Conservation (phyloP, 1,140 invertebrate species). For the Nylanderia fulva region DNA sequence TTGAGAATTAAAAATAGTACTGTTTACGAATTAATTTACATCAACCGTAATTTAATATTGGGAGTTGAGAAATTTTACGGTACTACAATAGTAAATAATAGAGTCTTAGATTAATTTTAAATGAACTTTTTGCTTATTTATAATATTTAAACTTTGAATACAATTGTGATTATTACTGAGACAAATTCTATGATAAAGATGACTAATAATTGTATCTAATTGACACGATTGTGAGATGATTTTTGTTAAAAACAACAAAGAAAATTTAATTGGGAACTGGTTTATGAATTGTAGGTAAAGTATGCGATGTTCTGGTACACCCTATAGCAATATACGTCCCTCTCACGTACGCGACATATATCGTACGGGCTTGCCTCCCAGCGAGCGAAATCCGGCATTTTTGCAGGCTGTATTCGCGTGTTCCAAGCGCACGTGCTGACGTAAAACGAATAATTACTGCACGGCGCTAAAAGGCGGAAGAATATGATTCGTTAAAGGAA, state of each 20-base stretch:
- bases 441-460: slow-evolving; percentile 53
- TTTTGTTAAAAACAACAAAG: not conserved
- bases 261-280: not conserved
- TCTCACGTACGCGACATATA: slow-evolving; percentile 29
- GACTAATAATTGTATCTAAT: too few relatives aligned
- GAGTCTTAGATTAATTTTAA: not conserved
- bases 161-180: not conserved
- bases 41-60: not conserved
- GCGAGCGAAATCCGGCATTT: slow-evolving; percentile 42
- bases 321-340: slow-evolving; percentile 24
- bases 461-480: slow-evolving; percentile 43
- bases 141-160: not conserved
- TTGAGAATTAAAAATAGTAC: not conserved
- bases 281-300: not conserved
- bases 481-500: slow-evolving; percentile 51
- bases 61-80: not conserved
- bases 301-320: slow-evolving; percentile 6
- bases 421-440: not conserved
- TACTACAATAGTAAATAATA: not conserved
- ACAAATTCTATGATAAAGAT: too few relatives aligned
- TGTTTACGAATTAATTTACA: not conserved
- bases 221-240: not conserved
- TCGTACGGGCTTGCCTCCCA: slow-evolving; percentile 2
- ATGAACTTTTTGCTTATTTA: not conserved
- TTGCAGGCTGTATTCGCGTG: slow-evolving; percentile 2